Base-by-base conservation (phyloP, 2,888 invertebrate genomes). In the Eurytoma adleriae region DNA sequence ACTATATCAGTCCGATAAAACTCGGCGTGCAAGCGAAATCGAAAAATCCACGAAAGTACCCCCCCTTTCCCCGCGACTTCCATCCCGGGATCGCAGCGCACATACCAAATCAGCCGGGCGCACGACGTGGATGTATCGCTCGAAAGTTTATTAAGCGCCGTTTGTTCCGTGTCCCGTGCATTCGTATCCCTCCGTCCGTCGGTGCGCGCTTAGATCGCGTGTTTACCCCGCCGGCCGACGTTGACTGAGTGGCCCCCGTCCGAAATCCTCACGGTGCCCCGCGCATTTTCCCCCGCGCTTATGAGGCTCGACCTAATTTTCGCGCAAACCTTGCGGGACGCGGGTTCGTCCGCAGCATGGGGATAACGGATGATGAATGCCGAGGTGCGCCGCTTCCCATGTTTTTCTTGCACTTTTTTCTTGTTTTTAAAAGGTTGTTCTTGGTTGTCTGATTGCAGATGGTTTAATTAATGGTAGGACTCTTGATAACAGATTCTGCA, bases 121-220 rank as follows among this genome's bases (percentile, higher is more conserved):
- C 54, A 66, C 20, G 73, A 70, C 79, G 69, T 52, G 69, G 24
- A 66, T 56, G 70, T 57, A 79, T 75, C 66, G 62, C 72, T 52
- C 27, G 73, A 70, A 78, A 79, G 64, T 77, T 77, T 72, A 74
- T 76, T 70, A 70, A 70, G 72, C 66, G 69, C 73, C 74, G 71
- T 79, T 77, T 78, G 75, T 72, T 77, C 67, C 59, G 50, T 50
- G 66, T 68, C 68, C 59, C 14, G 66, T 57, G 48, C 56, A 59
- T 66, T 76, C 62, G 57, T 66, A 56, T 27, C 68, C 16, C 7
- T 20, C 52, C 16, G 7, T 24, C 57, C 57, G 30, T 48, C 10
- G 50, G 16, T 16, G 52, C 48, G 52, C 62, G 66, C 67, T 68
- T 59, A 57, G 68, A 68, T 68, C 76, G 68, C 61, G 27, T 78